These are phyloP conservation scores for Euglossa dilemma DNA, from an alignment of 1,140 invertebrate species.

Conservation along the genomic window DNA sequence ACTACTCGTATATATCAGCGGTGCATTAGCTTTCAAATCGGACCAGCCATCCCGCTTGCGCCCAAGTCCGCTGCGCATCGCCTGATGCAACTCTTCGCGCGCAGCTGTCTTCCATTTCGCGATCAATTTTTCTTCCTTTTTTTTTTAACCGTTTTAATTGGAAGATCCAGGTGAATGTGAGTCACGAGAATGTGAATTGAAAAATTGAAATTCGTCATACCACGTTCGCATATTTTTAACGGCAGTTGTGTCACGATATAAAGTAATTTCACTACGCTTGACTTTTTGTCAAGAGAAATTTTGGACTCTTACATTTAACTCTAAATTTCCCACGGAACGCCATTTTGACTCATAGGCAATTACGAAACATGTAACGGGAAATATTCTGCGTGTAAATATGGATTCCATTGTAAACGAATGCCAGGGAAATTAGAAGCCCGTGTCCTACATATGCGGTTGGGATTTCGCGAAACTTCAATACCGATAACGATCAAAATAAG, in stretches of 20 bases:
- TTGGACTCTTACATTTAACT: too few species aligned
- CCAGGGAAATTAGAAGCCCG: constrained; percentile 51
- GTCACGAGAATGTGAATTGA: too few species aligned
- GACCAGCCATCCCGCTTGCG: neutral
- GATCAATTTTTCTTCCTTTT: too few species aligned
- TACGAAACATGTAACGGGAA: neutral
- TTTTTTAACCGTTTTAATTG: neutral
- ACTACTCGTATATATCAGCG: constrained; percentile 37
- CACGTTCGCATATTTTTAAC: too few species aligned
- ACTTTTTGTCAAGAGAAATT: too few species aligned
- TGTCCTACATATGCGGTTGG: constrained; percentile 53
- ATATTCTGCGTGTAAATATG: neutral
- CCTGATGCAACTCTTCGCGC: neutral
- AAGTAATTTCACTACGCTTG: too few species aligned
- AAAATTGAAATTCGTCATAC: too few species aligned
- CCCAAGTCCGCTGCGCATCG: neutral
- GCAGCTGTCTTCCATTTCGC: neutral
- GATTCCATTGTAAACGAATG: neutral
- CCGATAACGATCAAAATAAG: constrained; percentile 60
- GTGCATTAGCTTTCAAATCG: constrained; percentile 20
- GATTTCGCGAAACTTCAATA: constrained; percentile 24
- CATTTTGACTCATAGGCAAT: too few species aligned
- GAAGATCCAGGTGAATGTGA: neutral
- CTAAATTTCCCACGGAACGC: too few species aligned
- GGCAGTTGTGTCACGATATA: too few species aligned